phyloP scores from a whole-genome alignment of 1,140 invertebrate genomes.

The Drosophila bocqueti region DNA sequence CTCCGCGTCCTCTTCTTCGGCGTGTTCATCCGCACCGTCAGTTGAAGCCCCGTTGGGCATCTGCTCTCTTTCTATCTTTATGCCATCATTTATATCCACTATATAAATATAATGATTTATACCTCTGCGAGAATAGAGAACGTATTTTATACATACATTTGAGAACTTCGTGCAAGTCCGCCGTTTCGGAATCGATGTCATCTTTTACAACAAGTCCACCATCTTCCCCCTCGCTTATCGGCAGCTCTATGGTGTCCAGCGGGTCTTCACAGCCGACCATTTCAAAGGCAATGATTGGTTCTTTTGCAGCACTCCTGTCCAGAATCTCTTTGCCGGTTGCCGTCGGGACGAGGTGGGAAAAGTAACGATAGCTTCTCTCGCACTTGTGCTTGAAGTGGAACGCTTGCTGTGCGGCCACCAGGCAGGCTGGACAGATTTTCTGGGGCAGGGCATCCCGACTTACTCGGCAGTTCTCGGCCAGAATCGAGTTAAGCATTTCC shows the following conservation, averaged over 20 bases:
- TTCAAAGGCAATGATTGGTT: conserved; percentile 3
- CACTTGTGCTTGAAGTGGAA: conserved; percentile 39
- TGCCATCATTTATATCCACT: neutral
- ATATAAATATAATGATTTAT: neutral
- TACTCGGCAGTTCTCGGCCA: conserved; percentile 23
- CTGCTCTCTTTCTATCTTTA: conserved; percentile 2
- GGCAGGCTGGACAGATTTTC: conserved; percentile 39
- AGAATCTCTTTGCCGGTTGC: neutral
- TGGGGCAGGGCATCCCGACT: conserved; percentile 37
- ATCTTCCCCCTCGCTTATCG: neutral
- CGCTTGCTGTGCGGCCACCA: conserved; percentile 40
- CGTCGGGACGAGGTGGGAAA: conserved; percentile 19
- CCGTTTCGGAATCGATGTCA: neutral
- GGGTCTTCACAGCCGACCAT: conserved; percentile 32
- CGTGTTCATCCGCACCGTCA: neutral
- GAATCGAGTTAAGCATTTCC: conserved; percentile 37
- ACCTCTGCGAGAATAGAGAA: neutral
- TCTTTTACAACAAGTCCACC: neutral
- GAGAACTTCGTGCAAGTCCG: neutral
- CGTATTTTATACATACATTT: conserved; percentile 1
- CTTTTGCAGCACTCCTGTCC: neutral
- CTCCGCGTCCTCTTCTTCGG: neutral
- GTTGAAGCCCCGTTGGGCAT: neutral
- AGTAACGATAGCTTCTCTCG: conserved; percentile 36
- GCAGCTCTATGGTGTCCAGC: neutral